A percentile compares a stretch with the other conserved stretches of the same genome.
Evolutionary conservation across 1,140 invertebrate species (phyloP).

Genomic region (Neotoxoptera formosana): DNA sequence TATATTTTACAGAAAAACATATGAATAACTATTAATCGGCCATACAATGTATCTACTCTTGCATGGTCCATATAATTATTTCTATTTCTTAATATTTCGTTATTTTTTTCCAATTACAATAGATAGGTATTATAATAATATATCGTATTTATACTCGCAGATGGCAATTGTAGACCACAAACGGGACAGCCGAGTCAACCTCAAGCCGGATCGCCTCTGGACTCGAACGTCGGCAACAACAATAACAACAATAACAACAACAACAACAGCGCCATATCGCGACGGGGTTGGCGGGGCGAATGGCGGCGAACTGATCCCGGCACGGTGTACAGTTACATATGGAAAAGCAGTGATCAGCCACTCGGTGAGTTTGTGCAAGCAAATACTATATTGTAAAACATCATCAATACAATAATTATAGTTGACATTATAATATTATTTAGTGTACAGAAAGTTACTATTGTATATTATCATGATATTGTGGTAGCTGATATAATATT

Average conservation of each 20-base stretch:
- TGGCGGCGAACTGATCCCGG: slow-evolving; percentile 37
- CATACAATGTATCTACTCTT: too few relatives aligned
- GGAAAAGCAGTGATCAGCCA: slow-evolving; percentile 47
- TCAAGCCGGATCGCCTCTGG: slow-evolving; percentile 32
- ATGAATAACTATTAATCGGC: neutral
- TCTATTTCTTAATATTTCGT: neutral
- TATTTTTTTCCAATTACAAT: neutral
- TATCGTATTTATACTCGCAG: neutral
- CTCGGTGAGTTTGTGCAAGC: slow-evolving; percentile 20
- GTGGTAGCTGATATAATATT: neutral
- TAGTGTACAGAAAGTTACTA: neutral
- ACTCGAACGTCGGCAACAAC: neutral
- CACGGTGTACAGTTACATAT: slow-evolving; percentile 49
- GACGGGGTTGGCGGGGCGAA: slow-evolving; percentile 29
- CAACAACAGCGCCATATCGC: slow-evolving; percentile 3
- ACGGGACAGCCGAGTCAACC: slow-evolving; percentile 26
- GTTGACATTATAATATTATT: too few relatives aligned
- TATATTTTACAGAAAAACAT: neutral
- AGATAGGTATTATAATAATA: neutral
- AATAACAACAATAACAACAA: slow-evolving; percentile 14
- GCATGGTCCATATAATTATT: neutral
- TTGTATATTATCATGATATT: neutral
- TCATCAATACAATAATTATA: too few relatives aligned
- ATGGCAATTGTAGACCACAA: slow-evolving; percentile 46
- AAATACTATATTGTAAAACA: neutral